phyloP scores from a whole-genome alignment of 2,888 invertebrate genomes.

The Ceraclea dissimilis region DNA sequence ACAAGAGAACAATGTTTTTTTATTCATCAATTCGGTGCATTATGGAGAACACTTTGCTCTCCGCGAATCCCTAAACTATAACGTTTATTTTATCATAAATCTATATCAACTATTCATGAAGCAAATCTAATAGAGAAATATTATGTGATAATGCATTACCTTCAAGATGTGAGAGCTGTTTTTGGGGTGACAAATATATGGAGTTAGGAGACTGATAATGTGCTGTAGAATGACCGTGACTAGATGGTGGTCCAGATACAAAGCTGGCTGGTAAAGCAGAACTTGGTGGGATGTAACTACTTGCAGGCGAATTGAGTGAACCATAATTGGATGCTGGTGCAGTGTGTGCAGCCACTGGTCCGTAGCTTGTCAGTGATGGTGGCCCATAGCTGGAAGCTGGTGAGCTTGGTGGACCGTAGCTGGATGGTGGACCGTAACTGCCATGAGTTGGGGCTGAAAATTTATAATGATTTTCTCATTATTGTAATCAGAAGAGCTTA shows the following conservation, averaged over 20 bases:
- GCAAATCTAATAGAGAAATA: background rate
- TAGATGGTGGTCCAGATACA: background rate
- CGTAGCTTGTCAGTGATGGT: background rate
- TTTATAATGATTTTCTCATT: background rate
- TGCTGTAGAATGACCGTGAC: background rate
- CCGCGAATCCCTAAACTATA: too few relatives aligned
- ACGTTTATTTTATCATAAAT: too few relatives aligned
- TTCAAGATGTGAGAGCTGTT: constrained; percentile 23
- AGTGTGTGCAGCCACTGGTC: background rate
- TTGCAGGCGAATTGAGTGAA: constrained; percentile 2
- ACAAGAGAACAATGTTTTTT: too few relatives aligned
- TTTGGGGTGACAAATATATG: constrained; percentile 31
- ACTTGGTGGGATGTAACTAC: constrained; percentile 3
- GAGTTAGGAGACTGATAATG: constrained; percentile 14
- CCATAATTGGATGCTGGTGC: background rate
- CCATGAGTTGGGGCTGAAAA: constrained; percentile 33
- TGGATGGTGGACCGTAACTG: constrained; percentile 35
- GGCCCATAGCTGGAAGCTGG: constrained; percentile 12
- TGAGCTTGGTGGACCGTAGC: constrained; percentile 37
- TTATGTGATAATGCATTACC: constrained; percentile 12
- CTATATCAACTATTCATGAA: too few relatives aligned
- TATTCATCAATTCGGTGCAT: too few relatives aligned
- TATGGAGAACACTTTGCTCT: too few relatives aligned
- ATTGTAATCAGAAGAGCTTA: too few relatives aligned
- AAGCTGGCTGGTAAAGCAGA: constrained; percentile 6